phyloP scores from a whole-genome alignment of 1,140 invertebrate genomes.

The Hypothenemus hampei region DNA sequence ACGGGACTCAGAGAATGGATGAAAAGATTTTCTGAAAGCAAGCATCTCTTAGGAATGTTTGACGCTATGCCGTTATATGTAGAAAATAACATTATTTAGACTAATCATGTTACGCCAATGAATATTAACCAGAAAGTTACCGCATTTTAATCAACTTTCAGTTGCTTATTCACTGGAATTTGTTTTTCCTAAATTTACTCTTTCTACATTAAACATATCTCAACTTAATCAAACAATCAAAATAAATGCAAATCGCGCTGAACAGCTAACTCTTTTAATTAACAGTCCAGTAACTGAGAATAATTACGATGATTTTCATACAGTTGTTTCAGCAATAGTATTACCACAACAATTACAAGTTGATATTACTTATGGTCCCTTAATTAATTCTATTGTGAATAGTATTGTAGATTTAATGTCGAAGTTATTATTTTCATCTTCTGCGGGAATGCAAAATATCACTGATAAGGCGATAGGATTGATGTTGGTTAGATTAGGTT shows the following conservation, averaged over 20 bases:
- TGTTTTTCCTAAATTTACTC: not conserved
- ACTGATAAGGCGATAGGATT: not conserved
- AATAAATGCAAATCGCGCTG: not conserved
- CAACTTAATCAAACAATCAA: not conserved
- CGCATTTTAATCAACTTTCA: not conserved
- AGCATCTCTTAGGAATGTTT: not conserved
- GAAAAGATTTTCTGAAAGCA: not conserved
- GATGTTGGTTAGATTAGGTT: not conserved
- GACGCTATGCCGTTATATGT: not conserved
- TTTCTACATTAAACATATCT: not conserved
- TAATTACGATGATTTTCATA: not conserved
- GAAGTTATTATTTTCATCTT: not conserved
- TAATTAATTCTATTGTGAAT: not conserved
- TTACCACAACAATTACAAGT: not conserved
- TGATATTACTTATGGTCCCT: not conserved
- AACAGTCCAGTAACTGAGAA: constrained; percentile 1
- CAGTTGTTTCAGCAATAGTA: not conserved
- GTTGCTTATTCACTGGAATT: not conserved
- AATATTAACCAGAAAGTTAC: not conserved
- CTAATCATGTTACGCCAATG: too few species aligned
- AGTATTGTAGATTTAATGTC: not conserved
- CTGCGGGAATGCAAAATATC: not conserved
- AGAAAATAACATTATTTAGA: not conserved
- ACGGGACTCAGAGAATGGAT: not conserved
- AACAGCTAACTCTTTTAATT: not conserved